Percentiles rank a stretch among this genome's conserved stretches.
Evolutionary conservation across 2,113 vertebrate species (phyloP).

Genomic region (Marmota flaviventris): DNA sequence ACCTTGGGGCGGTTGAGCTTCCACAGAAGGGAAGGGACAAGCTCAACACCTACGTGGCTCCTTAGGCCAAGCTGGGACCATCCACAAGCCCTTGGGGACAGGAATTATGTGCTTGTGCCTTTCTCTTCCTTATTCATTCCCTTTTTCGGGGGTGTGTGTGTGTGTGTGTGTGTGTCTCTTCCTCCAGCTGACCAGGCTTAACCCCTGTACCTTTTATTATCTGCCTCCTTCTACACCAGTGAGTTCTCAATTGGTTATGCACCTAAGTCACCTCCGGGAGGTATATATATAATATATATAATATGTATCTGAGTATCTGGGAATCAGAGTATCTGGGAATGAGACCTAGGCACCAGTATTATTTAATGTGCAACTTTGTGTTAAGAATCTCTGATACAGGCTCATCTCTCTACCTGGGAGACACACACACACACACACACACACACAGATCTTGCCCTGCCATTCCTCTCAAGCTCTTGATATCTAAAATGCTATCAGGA

Average conservation of each 20-base stretch:
- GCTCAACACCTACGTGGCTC: neutral
- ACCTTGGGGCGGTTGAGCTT: neutral
- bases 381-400: neutral
- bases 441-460: accelerated
- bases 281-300: neutral
- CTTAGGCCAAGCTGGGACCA: neutral
- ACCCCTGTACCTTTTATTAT: neutral
- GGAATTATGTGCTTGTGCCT: neutral
- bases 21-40: neutral
- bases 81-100: neutral
- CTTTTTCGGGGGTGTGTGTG: neutral
- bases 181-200: neutral
- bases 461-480: neutral
- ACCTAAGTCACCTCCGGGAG: neutral
- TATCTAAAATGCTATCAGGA: neutral
- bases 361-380: neutral
- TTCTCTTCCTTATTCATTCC: neutral
- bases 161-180: too few species aligned
- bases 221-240: neutral
- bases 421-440: neutral
- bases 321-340: neutral
- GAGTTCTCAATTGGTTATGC: conserved; percentile 7
- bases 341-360: neutral
- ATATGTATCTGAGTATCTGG: neutral
- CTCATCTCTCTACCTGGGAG: neutral